Base-by-base conservation (phyloP, 2,888 invertebrate species). In the Tigriopus californicus region DNA sequence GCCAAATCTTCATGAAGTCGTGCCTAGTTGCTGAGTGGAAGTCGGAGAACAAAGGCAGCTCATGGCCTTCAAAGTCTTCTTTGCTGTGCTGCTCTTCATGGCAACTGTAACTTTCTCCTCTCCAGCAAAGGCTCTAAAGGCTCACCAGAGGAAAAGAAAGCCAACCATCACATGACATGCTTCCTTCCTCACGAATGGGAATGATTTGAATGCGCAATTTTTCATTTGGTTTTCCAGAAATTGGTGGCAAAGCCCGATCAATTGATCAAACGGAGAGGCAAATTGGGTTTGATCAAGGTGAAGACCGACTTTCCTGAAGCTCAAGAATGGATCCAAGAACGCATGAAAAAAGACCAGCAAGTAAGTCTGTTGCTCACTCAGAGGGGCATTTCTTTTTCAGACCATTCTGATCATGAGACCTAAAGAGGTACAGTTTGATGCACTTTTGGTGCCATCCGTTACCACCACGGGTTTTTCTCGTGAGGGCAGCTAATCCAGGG, bases 181-280 rank as follows among this genome's bases (percentile, higher is more conserved):
- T n/a, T 33, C 33, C 33, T 3, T 33, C 3, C 8, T 33, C 8
- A 33, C 3, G 33, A 33, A 5, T 46, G 20, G 8, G 6, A 5
- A 3, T 46, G 15, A 46, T 13, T 15, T 22, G 18, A 5, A 18
- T 8, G 8, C 15, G n/a, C n/a, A n/a, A n/a, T n/a, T n/a, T n/a
- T n/a, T n/a, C n/a, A n/a, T n/a, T n/a, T 57, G 62, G 63, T 40
- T 61, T 70, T 70, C 41, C 74, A 87, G 85, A 80, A 84, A 73
- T 75, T 97, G 65, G 97, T 98, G 3, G 95, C 91, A n/a, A 98
- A 98, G 70, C 97, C 97, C 0, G 98, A 98, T 74, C 98, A 98
- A 76, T 76, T 98, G 72, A 98, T 98, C 70, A 98, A 98, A 72
- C 78, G 98, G 33, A 81, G 98, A 60, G 98, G 98, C 60, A 98